Evolutionary conservation across 2,113 vertebrate genomes (phyloP).

Genomic region (Pollachius pollachius): DNA sequence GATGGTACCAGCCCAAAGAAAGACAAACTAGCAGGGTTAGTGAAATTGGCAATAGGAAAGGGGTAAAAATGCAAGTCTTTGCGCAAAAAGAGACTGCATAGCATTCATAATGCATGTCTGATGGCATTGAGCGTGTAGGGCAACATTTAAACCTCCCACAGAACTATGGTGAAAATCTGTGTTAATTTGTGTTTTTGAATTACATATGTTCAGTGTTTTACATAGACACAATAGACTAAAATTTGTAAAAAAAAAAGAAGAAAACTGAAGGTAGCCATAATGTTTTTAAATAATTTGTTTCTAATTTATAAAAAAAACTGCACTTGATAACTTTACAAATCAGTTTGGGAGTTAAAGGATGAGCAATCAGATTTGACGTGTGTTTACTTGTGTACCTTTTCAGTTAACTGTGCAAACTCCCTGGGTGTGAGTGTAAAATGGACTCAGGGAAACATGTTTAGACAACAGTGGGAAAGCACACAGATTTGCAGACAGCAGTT

Average conservation of each 20-base stretch:
- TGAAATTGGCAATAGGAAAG: constrained; percentile 31
- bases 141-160: constrained; percentile 12
- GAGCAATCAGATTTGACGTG: constrained; percentile 29
- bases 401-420: constrained; percentile 47
- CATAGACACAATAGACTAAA: not conserved
- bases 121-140: constrained; percentile 33
- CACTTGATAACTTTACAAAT: constrained; percentile 22
- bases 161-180: not conserved
- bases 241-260: not conserved
- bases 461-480: constrained; percentile 55
- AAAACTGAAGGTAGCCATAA: too few relatives aligned
- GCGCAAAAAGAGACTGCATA: constrained; percentile 37
- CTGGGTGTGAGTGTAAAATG: constrained; percentile 57
- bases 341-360: constrained; percentile 9
- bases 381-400: constrained; percentile 44
- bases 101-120: constrained; percentile 58
- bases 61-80: constrained; percentile 58
- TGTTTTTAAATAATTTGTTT: too few relatives aligned
- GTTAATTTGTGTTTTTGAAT: too few relatives aligned
- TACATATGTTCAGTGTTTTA: not conserved
- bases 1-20: too few relatives aligned
- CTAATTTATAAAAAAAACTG: too few relatives aligned
- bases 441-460: constrained; percentile 61
- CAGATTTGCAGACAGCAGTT: constrained; percentile 61
- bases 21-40: too few relatives aligned